Conservation (phyloP, 2,113 vertebrate genomes). For the Crotalus viridis region DNA sequence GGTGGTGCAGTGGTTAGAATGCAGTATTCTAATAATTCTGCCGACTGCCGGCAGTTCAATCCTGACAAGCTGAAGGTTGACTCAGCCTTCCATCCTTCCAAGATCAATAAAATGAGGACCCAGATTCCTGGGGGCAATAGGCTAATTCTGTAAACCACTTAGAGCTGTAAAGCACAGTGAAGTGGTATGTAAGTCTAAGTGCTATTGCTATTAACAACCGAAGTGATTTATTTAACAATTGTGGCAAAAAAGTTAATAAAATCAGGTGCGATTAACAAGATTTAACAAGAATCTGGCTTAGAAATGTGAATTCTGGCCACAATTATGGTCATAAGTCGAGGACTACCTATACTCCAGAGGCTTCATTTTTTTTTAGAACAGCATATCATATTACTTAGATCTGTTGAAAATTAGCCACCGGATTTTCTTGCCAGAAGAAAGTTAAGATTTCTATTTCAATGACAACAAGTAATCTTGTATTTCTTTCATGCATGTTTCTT, state of each 20-base stretch:
- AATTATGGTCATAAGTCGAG: background rate
- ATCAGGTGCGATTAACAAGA: background rate
- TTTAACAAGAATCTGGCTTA: background rate
- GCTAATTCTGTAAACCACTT: background rate
- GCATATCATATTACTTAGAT: accelerated
- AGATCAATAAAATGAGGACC: background rate
- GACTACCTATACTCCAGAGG: background rate
- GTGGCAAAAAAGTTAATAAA: background rate
- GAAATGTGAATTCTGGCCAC: background rate
- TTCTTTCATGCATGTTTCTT: background rate
- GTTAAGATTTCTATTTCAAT: background rate
- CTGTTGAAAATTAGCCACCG: background rate
- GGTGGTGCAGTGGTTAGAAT: background rate
- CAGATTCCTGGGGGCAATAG: background rate
- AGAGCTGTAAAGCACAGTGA: background rate
- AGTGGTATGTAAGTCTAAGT: background rate
- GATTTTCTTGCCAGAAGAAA: background rate
- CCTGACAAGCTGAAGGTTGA: background rate
- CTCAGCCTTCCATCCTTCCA: background rate
- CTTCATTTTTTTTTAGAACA: background rate
- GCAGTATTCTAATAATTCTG: background rate
- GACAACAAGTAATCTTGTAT: accelerated
- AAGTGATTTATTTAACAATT: background rate
- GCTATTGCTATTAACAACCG: too few relatives aligned
- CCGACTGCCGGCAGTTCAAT: background rate